phyloP scores from a whole-genome alignment of 2,797 vertebrate species.

The Halcyon leucocephala region DNA sequence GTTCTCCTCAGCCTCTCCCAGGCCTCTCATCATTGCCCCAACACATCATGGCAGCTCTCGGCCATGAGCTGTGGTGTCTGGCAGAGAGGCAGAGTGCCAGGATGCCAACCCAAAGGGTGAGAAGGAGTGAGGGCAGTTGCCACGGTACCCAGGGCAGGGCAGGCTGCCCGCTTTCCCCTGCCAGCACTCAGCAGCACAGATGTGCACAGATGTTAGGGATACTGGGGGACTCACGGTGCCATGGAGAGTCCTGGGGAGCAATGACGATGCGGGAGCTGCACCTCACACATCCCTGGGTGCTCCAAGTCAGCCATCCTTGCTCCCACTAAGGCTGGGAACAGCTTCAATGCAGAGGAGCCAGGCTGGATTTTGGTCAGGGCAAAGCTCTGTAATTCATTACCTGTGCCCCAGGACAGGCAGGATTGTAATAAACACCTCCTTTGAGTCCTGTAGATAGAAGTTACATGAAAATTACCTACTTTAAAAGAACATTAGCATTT shows the following conservation, averaged over 20 bases:
- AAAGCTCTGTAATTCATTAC: conserved; percentile 44
- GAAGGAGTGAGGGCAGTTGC: not conserved
- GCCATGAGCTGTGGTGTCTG: fast-evolving
- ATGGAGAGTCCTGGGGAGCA: fast-evolving
- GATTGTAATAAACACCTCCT: conserved; percentile 64
- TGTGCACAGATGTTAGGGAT: not conserved
- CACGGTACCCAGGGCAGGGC: fast-evolving
- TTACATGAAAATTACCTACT: conserved; percentile 70
- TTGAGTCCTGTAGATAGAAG: conserved; percentile 56
- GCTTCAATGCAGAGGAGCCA: not conserved
- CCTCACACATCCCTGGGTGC: not conserved
- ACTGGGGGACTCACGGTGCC: fast-evolving
- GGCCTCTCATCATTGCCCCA: fast-evolving
- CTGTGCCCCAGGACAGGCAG: conserved; percentile 41
- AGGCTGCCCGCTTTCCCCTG: not conserved
- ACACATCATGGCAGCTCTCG: fast-evolving
- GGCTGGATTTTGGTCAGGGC: conserved; percentile 10
- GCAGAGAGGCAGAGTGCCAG: fast-evolving
- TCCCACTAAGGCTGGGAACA: not conserved
- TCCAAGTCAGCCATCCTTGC: not conserved
- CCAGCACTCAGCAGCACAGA: not conserved
- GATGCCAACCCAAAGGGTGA: not conserved
- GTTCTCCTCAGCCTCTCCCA: not conserved
- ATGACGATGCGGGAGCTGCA: fast-evolving
- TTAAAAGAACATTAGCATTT: conserved; percentile 67